A percentile compares a stretch with the other conserved stretches of the same genome.
These are phyloP conservation scores for Tachina lurida DNA, from an alignment of 2,888 invertebrate genomes.

Conservation along the genomic window DNA sequence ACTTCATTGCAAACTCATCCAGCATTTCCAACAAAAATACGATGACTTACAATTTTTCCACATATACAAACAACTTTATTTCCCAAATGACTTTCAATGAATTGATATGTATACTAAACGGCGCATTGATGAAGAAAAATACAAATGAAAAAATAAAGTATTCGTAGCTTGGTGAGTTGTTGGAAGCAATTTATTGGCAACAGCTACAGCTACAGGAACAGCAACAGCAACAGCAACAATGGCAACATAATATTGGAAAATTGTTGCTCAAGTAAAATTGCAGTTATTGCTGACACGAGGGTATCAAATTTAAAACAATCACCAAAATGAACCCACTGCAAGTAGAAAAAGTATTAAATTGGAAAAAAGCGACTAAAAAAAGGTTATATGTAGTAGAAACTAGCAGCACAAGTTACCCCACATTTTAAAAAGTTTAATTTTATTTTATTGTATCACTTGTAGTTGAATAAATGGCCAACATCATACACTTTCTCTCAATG, in stretches of 20 bases:
- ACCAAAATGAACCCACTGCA: slow-evolving; percentile 24
- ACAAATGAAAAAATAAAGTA: slow-evolving; percentile 23
- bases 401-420: neutral
- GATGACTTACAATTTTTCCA: slow-evolving; percentile 62
- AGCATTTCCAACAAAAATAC: neutral
- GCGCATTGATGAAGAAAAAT: slow-evolving; percentile 47
- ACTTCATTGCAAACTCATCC: slow-evolving; percentile 45
- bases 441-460: slow-evolving; percentile 21
- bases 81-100: slow-evolving; percentile 65
- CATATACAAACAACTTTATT: slow-evolving; percentile 55
- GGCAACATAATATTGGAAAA: slow-evolving; percentile 73
- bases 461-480: slow-evolving; percentile 17
- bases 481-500: slow-evolving; percentile 6
- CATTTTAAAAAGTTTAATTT: slow-evolving; percentile 30
- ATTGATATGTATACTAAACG: slow-evolving; percentile 57
- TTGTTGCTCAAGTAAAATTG: slow-evolving; percentile 77
- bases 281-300: slow-evolving; percentile 75
- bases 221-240: neutral
- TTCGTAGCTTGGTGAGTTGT: slow-evolving; percentile 33
- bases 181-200: slow-evolving; percentile 58
- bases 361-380: neutral
- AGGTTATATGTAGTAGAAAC: neutral
- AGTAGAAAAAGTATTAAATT: slow-evolving; percentile 1
- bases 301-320: slow-evolving; percentile 67
- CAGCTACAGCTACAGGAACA: slow-evolving; percentile 4